Conservation (phyloP, 2,888 invertebrate genomes). For the Gandaritis pyraliata region DNA sequence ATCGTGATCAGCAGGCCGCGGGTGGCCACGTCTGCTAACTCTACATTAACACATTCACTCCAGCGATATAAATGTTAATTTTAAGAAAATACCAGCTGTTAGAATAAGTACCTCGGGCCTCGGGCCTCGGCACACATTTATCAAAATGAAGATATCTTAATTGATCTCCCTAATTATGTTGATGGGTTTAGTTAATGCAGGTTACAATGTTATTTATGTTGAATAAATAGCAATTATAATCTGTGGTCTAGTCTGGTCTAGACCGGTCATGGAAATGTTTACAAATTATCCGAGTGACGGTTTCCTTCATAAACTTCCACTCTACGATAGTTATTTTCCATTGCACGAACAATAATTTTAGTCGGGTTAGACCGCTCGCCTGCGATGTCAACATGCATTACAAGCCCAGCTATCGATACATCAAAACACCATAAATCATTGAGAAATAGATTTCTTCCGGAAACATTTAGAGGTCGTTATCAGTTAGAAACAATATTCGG, state of each 20-base stretch:
- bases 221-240: constrained; percentile 25
- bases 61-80: constrained; percentile 44
- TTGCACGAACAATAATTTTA: not conserved
- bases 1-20: constrained; percentile 15
- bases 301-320: not conserved
- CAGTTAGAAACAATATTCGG: constrained; percentile 34
- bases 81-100: constrained; percentile 41
- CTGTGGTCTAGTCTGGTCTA: not conserved
- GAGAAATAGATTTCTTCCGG: constrained; percentile 36
- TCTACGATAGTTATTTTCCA: not conserved
- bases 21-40: constrained; percentile 35
- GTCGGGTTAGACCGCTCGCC: not conserved
- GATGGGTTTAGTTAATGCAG: constrained; percentile 13
- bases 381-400: constrained; percentile 6
- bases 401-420: constrained; percentile 18
- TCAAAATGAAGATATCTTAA: constrained; percentile 32
- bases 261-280: constrained; percentile 13
- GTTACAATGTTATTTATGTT: constrained; percentile 23
- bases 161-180: constrained; percentile 19
- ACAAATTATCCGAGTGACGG: constrained; percentile 20
- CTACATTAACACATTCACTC: constrained; percentile 47
- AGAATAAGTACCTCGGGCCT: constrained; percentile 38
- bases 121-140: constrained; percentile 27
- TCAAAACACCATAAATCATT: constrained; percentile 35
- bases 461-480: constrained; percentile 37